Evolutionary conservation across 2,888 invertebrate species (phyloP), one percentile per base, ranked within the genome.

Genomic region (Rhabditophanes sp.): DNA sequence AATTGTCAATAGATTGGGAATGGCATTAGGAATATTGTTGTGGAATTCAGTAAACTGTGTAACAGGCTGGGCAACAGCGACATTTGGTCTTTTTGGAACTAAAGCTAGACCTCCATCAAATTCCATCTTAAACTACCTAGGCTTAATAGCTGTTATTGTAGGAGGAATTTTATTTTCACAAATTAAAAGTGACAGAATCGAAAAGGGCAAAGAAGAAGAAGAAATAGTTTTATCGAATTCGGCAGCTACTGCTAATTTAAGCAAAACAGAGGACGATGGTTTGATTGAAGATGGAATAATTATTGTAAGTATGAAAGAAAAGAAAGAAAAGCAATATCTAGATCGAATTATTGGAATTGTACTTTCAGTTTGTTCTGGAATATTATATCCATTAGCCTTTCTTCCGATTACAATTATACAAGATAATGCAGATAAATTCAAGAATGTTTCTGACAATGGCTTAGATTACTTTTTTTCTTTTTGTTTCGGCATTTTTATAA

Each of bases 1-100:
- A 2, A 68, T 71, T 34, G 64, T 71, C 39, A 66, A 68, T 48
- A 61, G 64, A 4, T 64, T 72, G 25, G 71, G 71, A 14, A 53
- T 71, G 48, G 54, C 46, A 3, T 50, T 70, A 18, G 69, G 69
- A 4, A 40, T 71, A 17, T 58, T 70, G 24, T 58, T 71, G 21
- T 71, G 70, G 70, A 68, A 62, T 20, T 59, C 66, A 17, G 51
- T 63, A 25, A 69, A 68, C 38, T 55, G 70, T 28, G 41, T 70
- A 5, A 53, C 57, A 37, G 70, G 70, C 19, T 72, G 70, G 70
- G 66, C 66, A 8, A 65, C 64, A 34, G 68, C 68, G 9, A 33
- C 47, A 25, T 53, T 43, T 25, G 53, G 53, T 8, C 25, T 49
- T 2, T 53, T 53, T 21, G 53, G 53, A 7, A 41, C 48, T 1